Percentiles rank a stretch among this genome's conserved stretches.
phyloP scores from a whole-genome alignment of 2,888 invertebrate species.

The Monochamus alternatus region DNA sequence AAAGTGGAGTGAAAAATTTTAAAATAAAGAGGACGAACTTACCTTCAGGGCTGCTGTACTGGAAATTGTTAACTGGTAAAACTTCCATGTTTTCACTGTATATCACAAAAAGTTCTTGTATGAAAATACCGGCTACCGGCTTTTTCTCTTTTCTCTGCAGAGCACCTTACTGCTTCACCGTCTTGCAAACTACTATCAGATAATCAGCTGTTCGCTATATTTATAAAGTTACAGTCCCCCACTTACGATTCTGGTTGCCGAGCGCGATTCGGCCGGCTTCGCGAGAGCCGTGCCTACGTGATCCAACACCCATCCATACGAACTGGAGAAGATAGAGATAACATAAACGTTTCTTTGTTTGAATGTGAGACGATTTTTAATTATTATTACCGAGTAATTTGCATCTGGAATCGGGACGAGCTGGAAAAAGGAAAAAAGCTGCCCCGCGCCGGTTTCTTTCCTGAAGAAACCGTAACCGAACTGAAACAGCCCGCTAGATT shows the following conservation, averaged over 20 bases:
- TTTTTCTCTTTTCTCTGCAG: slow-evolving; percentile 38
- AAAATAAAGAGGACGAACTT: slow-evolving; percentile 41
- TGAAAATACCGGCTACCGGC: slow-evolving; percentile 54
- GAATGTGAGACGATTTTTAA: slow-evolving; percentile 35
- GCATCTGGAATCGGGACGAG: slow-evolving; percentile 15
- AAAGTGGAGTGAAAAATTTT: background rate
- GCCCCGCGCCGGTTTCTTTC: slow-evolving; percentile 2
- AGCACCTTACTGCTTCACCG: slow-evolving; percentile 19
- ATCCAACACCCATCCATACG: slow-evolving; percentile 23
- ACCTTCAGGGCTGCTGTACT: slow-evolving; percentile 72
- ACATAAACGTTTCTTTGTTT: slow-evolving; percentile 36
- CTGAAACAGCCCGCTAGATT: slow-evolving; percentile 16
- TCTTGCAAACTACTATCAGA: slow-evolving; percentile 55
- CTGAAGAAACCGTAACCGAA: slow-evolving; percentile 3
- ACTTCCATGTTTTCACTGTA: slow-evolving; percentile 79
- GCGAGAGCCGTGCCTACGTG: slow-evolving; percentile 29
- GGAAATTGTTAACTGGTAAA: slow-evolving; percentile 81
- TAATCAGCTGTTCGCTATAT: slow-evolving; percentile 65
- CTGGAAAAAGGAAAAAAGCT: slow-evolving; percentile 15
- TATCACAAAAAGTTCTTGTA: slow-evolving; percentile 46
- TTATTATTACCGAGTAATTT: slow-evolving; percentile 26
- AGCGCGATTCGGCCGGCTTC: background rate
- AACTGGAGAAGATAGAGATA: slow-evolving; percentile 25
- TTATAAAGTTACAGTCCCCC: slow-evolving; percentile 72
- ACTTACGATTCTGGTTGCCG: slow-evolving; percentile 11